Evolutionary conservation across 2,888 invertebrate genomes (phyloP), one percentile per base, ranked within the genome.

Genomic region (Agrotis ipsilon): DNA sequence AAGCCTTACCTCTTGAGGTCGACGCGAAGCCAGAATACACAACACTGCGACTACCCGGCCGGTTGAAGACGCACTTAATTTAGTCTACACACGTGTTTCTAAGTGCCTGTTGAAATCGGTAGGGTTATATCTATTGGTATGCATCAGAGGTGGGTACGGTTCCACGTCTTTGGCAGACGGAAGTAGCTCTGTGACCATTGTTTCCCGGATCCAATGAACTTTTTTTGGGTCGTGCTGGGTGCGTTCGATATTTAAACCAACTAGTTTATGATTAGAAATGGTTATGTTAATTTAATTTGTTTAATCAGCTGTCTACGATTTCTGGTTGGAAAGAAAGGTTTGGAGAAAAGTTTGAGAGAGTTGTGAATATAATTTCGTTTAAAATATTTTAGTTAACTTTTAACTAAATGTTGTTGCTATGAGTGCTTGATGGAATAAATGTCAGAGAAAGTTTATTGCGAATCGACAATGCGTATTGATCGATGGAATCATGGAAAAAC

Each of bases 191-290:
- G 81, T 64, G 71, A 82, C 89, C 85, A 92, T 91, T 91, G 92
- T 94, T 93, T 93, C 91, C 93, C 91, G 91, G 93, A 93, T 91
- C 90, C 92, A 92, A 90, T 92, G 94, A 93, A 92, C 94, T 88
- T 86, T 93, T 91, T 93, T 86, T 91, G 82, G 93, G 93, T 91
- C 92, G 86, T 16, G 75, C 81, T 73, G 70, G 80, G 86, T 85
- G 81, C 74, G 84, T 85, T 80, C 72, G 69, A 84, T 75, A 75
- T 76, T 79, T 78, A 78, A 64, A 66, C 73, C 66, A 76, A 62
- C 68, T 69, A 81, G 75, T 73, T 70, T 66, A 72, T 75, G 67
- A 72, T 79, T 83, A 76, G 78, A 80, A 69, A 77, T 78, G 61
- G 52, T 79, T 82, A 82, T 81, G 68, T 45, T 70, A 74, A 75